Evolutionary conservation across 2,113 vertebrate genomes (phyloP).

Genomic region (Tachysurus fulvidraco): DNA sequence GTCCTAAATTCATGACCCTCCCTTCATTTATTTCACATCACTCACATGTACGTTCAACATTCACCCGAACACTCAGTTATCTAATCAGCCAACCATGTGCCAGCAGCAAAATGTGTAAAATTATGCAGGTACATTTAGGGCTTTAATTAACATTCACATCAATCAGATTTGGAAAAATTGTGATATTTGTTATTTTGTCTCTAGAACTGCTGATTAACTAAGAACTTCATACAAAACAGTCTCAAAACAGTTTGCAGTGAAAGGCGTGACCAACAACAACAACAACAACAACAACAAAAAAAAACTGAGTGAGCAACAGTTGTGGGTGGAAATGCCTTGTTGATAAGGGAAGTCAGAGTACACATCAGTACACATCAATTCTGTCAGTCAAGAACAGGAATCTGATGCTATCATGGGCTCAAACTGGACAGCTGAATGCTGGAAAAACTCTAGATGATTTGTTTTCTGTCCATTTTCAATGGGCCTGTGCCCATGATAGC

Average conservation of each 20-base stretch:
- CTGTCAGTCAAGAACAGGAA: too few species aligned
- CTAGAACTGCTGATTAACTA: not conserved
- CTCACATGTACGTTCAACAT: not conserved
- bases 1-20: not conserved
- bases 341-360: not conserved
- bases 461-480: not conserved
- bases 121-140: not conserved
- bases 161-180: too few species aligned
- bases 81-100: not conserved
- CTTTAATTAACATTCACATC: not conserved
- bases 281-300: too few species aligned
- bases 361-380: too few species aligned
- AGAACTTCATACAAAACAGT: not conserved
- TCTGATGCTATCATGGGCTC: too few species aligned
- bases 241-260: not conserved
- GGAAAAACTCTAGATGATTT: not conserved
- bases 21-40: not conserved
- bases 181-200: not conserved
- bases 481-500: not conserved
- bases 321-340: not conserved
- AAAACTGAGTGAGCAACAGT: not conserved
- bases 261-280: not conserved
- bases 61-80: not conserved
- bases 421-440: not conserved
- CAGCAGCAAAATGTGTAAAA: too few species aligned